Evolutionary conservation across 2,113 vertebrate genomes (phyloP).

Genomic region (Etheostoma spectabile): DNA sequence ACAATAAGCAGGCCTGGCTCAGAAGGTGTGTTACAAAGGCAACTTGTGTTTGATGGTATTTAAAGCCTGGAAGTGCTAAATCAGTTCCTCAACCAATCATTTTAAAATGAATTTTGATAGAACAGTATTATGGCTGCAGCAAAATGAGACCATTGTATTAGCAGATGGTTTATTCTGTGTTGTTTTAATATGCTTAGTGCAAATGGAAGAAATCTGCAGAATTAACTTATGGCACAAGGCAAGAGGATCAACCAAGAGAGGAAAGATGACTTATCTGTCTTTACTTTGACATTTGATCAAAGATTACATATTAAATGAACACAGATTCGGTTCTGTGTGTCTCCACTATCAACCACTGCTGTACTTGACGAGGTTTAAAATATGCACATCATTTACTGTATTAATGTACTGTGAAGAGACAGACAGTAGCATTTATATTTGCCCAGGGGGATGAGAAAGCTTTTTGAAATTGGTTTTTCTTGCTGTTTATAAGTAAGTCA

Average conservation of each 20-base stretch:
- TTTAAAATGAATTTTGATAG: constrained; percentile 7
- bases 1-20: background rate
- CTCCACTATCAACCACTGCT: background rate
- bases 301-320: background rate
- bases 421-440: background rate
- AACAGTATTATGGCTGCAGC: background rate
- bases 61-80: constrained; percentile 6
- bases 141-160: background rate
- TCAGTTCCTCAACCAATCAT: background rate
- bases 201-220: background rate
- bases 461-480: too few species aligned
- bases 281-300: background rate
- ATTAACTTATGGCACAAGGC: too few species aligned
- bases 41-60: constrained; percentile 1
- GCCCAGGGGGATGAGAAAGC: constrained; percentile 5
- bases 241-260: background rate
- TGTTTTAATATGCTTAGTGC: background rate
- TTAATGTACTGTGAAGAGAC: constrained; percentile 22
- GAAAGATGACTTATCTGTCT: background rate
- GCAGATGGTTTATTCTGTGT: background rate
- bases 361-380: background rate
- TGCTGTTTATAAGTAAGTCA: background rate
- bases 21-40: background rate
- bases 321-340: background rate
- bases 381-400: constrained; percentile 12